phyloP scores from a whole-genome alignment of 2,888 invertebrate species.

The Monoplex corrugatus region DNA sequence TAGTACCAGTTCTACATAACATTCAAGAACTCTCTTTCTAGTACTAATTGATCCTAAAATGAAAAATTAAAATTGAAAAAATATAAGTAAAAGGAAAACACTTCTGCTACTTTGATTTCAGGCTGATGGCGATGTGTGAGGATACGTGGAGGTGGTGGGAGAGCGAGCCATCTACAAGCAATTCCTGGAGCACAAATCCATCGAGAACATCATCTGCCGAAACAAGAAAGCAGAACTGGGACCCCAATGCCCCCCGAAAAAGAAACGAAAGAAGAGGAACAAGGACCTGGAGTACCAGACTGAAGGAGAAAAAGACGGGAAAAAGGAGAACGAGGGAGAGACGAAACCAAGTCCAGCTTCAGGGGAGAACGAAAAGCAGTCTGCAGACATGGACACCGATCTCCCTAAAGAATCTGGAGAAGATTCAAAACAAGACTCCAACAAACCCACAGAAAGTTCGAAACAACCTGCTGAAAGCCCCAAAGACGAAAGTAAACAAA shows the following conservation, averaged over 20 bases:
- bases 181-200: slow-evolving; percentile 55
- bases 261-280: neutral
- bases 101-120: no score
- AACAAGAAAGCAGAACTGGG: slow-evolving; percentile 30
- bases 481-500: no score
- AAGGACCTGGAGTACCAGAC: no score
- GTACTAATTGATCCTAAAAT: no score
- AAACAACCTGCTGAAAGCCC: neutral
- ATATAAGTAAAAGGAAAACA: no score
- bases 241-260: slow-evolving; percentile 5
- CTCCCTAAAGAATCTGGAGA: neutral
- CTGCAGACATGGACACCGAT: neutral
- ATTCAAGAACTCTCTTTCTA: no score
- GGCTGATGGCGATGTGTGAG: slow-evolving; percentile 74
- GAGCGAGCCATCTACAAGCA: slow-evolving; percentile 75
- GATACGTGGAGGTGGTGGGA: slow-evolving; percentile 77
- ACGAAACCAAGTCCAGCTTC: neutral
- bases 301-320: neutral
- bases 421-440: neutral
- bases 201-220: slow-evolving; percentile 61
- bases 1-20: no score
- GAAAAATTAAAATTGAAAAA: no score
- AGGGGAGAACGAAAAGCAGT: neutral
- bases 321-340: neutral
- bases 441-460: neutral